A percentile compares a stretch with the other conserved stretches of the same genome.
These are phyloP conservation scores for Alces alces DNA, from an alignment of 2,113 vertebrate species.

Conservation along the genomic window DNA sequence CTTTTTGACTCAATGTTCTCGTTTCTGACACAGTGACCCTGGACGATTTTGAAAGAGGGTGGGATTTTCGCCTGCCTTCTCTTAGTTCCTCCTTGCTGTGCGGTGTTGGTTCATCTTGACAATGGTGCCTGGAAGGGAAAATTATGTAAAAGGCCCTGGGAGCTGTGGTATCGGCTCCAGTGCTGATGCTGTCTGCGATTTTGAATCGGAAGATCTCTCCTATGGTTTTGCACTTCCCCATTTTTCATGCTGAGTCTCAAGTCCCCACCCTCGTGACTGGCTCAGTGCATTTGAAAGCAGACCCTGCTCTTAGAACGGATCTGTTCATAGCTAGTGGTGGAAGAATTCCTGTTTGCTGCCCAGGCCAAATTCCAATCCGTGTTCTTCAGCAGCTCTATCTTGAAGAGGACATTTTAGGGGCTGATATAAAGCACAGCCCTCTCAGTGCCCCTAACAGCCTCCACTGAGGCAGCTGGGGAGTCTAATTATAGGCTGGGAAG, in stretches of 20 bases:
- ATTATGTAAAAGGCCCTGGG: background rate
- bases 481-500: conserved; percentile 84
- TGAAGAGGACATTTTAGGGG: conserved; percentile 55
- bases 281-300: background rate
- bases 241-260: background rate
- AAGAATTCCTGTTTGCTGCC: conserved; percentile 25
- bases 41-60: background rate
- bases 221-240: background rate
- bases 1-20: background rate
- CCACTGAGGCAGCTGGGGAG: conserved; percentile 77
- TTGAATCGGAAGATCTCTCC: background rate
- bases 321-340: background rate
- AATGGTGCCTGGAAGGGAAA: background rate
- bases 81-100: background rate
- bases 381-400: conserved; percentile 3
- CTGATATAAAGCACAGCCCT: conserved; percentile 38
- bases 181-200: background rate
- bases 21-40: background rate
- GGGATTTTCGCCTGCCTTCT: background rate
- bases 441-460: conserved; percentile 34
- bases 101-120: background rate
- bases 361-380: conserved; percentile 12
- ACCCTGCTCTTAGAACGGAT: background rate
- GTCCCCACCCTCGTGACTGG: background rate
- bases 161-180: background rate